Evolutionary conservation across 2,113 vertebrate species (phyloP), one percentile per base, ranked within the genome.

Genomic region (Eubucco bourcierii): DNA sequence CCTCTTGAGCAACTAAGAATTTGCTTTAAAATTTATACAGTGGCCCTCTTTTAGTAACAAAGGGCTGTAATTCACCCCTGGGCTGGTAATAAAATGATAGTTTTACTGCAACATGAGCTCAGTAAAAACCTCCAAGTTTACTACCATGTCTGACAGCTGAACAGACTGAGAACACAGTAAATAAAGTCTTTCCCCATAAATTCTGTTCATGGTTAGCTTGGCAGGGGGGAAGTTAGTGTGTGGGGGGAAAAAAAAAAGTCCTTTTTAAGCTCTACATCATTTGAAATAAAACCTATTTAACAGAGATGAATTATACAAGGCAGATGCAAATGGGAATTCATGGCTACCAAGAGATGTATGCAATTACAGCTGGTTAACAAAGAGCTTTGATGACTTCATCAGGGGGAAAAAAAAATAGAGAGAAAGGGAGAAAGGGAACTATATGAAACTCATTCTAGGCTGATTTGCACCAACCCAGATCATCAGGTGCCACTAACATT

Each of bases 151-250:
- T 85, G 87, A 65, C 83, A 92, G 67, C 21, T 31, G 61, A 39
- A 73, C 78, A 73, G 79, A 80, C 68, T 92, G 67, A 95, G 94
- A 94, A 93, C 23, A 44, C 27, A 93, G 80, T 79, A 95, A 97
- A 95, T 72, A 90, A 73, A 91, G 56, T 80, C 29, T 83, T 93
- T 63, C 10, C 16, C 25, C 71, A 64, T 95, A 90, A 97, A 96
- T 95, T 52, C 28, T 80, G 17, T 88, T 96, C 93, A 94, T 24
- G 20, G 39, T 65, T 79, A 83, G 39, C 55, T 83, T 75, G 39
- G 50, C 50, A 92, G 72, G 4, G 79, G 81, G 93, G 94, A 89
- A 59, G 37, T 66, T 90, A 92, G 87, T 72, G 55, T 68, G 75
- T n/a, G 39, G 39, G 39, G 41, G 15, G 15, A 87, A 94, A 94